Base-by-base conservation (phyloP, 2,797 vertebrate species). In the Bucorvus abyssinicus region DNA sequence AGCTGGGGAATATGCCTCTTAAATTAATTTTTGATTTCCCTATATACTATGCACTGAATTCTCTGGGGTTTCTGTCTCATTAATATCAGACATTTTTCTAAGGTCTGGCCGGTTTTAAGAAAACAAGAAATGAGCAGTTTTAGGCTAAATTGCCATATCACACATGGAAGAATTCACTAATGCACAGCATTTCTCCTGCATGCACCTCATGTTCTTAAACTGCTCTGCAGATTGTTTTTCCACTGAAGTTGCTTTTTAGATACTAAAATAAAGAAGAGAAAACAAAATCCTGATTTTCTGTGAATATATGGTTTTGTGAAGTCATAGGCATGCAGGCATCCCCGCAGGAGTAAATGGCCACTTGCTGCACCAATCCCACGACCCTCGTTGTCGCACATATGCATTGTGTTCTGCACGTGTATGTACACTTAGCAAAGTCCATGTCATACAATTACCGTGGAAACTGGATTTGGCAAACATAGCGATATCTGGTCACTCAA, bases 1-100 rank as follows among this genome's bases (percentile, higher is more conserved):
- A 68, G 21, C 60, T 89, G 60, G 38, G 85, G 63, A 93, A 87
- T 89, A 61, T 68, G 76, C 64, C 67, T 93, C 75, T 73, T 73
- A 93, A 91, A 94, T 94, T 93, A 87, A 56, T 85, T 91, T 96
- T 94, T 94, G 4, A 94, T 95, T 95, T 96, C 78, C 71, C 73
- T 80, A 0, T 67, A 71, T 65, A 57, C 78, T 65, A 4, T 47
- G 57, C 59, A 30, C 36, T 52, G 69, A 78, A 84, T 95, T 90
- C 81, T 81, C 84, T 29, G 80, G 65, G 75, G 50, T 83, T 89
- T 75, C 30, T 83, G 38, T 80, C 88, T 93, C 81, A 81, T 85
- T 92, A 87, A 61, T 79, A 79, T n/a, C 22, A 50, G 64, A 55
- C 29, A 59, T 94, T 93, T 93, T 93, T 71, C 65, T 45, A 32